A percentile compares a stretch with the other conserved stretches of the same genome.
phyloP scores from a whole-genome alignment of 2,113 vertebrate species.

The Oryzias woworae region DNA sequence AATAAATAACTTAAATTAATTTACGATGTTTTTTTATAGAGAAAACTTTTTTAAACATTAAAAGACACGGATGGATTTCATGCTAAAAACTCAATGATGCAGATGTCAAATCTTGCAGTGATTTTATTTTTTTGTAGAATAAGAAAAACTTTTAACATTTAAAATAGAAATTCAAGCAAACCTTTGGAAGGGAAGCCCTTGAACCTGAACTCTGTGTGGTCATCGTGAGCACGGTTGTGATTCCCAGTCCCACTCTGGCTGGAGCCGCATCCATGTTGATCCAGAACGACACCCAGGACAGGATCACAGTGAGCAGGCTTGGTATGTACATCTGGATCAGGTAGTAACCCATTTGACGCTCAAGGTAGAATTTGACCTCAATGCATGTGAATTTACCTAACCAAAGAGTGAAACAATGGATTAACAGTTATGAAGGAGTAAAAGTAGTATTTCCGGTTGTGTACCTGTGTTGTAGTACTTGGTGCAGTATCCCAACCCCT shows the following conservation, averaged over 20 bases:
- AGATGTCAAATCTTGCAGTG: too few relatives aligned
- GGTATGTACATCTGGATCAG: conserved; percentile 98
- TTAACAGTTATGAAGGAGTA: not conserved
- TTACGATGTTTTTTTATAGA: too few relatives aligned
- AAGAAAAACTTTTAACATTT: too few relatives aligned
- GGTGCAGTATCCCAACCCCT: conserved; percentile 92
- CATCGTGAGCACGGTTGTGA: conserved; percentile 96
- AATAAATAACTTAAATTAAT: too few relatives aligned
- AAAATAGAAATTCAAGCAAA: conserved; percentile 36
- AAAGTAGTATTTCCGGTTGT: not conserved
- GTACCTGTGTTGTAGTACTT: conserved; percentile 96
- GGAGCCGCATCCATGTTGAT: conserved; percentile 96
- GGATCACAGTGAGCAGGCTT: conserved; percentile 91
- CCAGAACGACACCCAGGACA: conserved; percentile 97
- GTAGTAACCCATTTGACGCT: conserved; percentile 96
- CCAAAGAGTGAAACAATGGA: conserved; percentile 28
- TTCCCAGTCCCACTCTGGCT: conserved; percentile 89
- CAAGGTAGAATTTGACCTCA: conserved; percentile 94
- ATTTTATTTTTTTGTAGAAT: too few relatives aligned
- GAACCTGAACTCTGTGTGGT: conserved; percentile 95
- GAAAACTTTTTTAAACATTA: too few relatives aligned
- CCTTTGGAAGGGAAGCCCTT: conserved; percentile 92
- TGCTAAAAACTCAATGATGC: too few relatives aligned
- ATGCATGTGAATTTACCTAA: conserved; percentile 96
- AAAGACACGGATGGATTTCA: too few relatives aligned